These are phyloP conservation scores for Neotoma lepida DNA, from an alignment of 2,113 vertebrate genomes.

Conservation along the genomic window DNA sequence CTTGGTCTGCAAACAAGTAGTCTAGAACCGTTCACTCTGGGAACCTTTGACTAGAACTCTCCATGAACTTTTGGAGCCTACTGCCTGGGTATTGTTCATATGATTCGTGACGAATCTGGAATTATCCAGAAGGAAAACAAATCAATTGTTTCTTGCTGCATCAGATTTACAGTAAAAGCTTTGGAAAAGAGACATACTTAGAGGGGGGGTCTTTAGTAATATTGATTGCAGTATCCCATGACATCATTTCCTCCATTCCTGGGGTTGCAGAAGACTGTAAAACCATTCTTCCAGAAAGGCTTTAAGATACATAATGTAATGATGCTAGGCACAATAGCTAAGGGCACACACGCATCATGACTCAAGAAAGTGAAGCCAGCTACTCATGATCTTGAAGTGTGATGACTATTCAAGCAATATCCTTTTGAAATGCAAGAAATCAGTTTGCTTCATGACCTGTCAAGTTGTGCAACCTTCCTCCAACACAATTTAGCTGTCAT, in stretches of 20 bases:
- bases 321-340: slow-evolving; percentile 52
- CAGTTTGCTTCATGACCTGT: neutral
- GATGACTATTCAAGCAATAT: neutral
- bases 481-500: neutral
- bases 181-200: slow-evolving; percentile 30
- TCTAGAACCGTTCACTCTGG: neutral
- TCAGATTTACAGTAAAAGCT: slow-evolving; percentile 61
- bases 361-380: slow-evolving; percentile 48
- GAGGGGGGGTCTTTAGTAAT: slow-evolving; percentile 60
- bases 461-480: neutral
- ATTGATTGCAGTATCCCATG: slow-evolving; percentile 53
- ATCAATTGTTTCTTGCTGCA: slow-evolving; percentile 6
- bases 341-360: slow-evolving; percentile 50
- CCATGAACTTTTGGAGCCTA: neutral
- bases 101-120: slow-evolving; percentile 29
- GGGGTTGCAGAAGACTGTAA: slow-evolving; percentile 58
- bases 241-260: slow-evolving; percentile 61
- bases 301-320: slow-evolving; percentile 64
- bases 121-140: neutral
- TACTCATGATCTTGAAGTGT: neutral
- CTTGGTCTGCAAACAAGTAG: neutral
- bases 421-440: neutral
- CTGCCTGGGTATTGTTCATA: neutral
- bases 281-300: slow-evolving; percentile 61
- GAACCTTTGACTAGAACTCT: neutral